These are phyloP conservation scores for Pogonognathellus flavescens DNA, from an alignment of 1,140 invertebrate genomes.

Conservation along the genomic window DNA sequence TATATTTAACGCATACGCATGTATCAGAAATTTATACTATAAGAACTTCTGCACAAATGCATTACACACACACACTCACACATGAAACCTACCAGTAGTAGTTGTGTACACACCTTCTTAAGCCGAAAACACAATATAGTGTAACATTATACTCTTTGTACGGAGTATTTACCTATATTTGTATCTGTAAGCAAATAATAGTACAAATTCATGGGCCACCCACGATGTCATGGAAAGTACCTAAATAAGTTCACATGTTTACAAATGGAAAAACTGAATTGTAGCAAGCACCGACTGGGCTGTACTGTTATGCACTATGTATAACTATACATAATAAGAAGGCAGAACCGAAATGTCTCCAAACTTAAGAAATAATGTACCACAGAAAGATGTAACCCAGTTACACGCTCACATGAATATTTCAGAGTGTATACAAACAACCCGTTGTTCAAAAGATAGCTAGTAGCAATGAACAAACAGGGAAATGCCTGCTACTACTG, in stretches of 20 bases:
- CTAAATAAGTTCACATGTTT: not conserved
- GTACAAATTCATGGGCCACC: not conserved
- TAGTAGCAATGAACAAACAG: too few relatives aligned
- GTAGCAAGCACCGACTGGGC: not conserved
- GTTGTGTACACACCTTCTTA: not conserved
- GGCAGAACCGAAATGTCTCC: slow-evolving; percentile 20
- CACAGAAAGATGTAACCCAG: slow-evolving; percentile 14
- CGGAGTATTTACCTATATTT: not conserved
- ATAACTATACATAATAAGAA: not conserved
- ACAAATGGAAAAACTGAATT: not conserved
- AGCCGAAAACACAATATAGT: too few relatives aligned
- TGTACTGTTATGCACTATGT: not conserved
- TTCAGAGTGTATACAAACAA: too few relatives aligned
- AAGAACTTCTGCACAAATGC: slow-evolving; percentile 2
- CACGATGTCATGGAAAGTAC: slow-evolving; percentile 5
- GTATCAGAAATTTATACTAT: too few relatives aligned
- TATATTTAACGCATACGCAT: too few relatives aligned
- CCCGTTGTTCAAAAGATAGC: too few relatives aligned
- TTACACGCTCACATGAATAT: too few relatives aligned
- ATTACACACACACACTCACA: not conserved
- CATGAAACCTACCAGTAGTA: too few relatives aligned
- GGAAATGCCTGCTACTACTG: too few relatives aligned
- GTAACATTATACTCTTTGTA: too few relatives aligned
- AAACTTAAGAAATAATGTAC: not conserved
- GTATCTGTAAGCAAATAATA: not conserved